A percentile compares a stretch with the other conserved stretches of the same genome.
These are phyloP conservation scores for Capromys pilorides DNA, from an alignment of 2,797 vertebrate genomes.

Conservation along the genomic window DNA sequence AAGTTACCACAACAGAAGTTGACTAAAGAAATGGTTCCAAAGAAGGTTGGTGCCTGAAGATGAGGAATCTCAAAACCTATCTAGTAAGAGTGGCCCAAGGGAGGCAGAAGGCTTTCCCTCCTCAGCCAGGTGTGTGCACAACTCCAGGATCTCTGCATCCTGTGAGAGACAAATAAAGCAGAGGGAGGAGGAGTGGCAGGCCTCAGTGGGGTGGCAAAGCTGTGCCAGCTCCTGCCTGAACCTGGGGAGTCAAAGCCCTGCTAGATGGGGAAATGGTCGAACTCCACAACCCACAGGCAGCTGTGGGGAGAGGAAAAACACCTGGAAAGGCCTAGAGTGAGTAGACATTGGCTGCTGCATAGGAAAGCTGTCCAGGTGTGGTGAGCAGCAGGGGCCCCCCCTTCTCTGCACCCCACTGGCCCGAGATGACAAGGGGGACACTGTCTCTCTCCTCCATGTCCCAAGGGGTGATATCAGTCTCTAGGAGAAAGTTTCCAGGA, in stretches of 20 bases:
- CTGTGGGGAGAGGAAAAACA: neutral
- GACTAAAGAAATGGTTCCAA: too few species aligned
- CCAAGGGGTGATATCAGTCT: neutral
- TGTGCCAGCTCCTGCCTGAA: neutral
- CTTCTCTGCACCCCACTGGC: neutral
- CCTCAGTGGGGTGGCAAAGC: neutral
- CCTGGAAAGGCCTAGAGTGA: neutral
- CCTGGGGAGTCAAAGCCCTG: neutral
- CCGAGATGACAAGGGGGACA: accelerated
- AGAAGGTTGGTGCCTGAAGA: neutral
- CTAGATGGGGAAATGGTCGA: too few species aligned
- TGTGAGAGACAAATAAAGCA: neutral
- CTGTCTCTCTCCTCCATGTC: neutral
- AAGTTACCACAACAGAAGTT: too few species aligned
- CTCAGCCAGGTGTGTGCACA: accelerated
- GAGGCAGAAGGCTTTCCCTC: neutral
- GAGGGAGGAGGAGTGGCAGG: too few species aligned
- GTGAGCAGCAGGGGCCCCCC: neutral
- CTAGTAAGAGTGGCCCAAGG: neutral
- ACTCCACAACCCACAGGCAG: neutral
- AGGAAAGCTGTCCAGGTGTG: neutral
- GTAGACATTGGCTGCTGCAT: neutral
- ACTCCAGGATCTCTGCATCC: neutral
- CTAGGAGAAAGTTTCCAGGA: neutral
- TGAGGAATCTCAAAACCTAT: neutral